Evolutionary conservation across 92 coral and sea anemone species (phyloP), one percentile per base, ranked within the genome.

Genomic region (Desmophyllum pertusum): DNA sequence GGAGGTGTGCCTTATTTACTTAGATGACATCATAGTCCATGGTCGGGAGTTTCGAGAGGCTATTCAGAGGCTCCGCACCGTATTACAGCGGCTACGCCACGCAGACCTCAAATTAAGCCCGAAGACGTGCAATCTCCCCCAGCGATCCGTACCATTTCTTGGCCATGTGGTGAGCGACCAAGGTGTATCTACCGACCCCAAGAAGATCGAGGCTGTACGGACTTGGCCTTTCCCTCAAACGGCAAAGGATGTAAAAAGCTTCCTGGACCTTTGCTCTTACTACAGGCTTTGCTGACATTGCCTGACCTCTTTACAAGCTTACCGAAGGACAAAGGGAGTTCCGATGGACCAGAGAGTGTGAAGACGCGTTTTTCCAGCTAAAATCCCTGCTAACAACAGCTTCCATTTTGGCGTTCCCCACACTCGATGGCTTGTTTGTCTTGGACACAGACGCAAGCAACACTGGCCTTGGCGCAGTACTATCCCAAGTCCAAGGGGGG

Each of bases 391-490:
- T n/a, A n/a, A n/a, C n/a, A n/a, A n/a, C n/a, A n/a, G n/a, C n/a
- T n/a, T n/a, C n/a, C n/a, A n/a, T n/a, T n/a, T n/a, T n/a, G n/a
- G n/a, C n/a, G n/a, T n/a, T n/a, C n/a, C 81, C 91, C 18, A 66
- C 73, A 2, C 17, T 21, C 19, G 73, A 82, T 0, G 75, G 79
- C 69, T 29, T 38, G n/a, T 82, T 88, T 15, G 43, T 77, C 57
- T 77, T 89, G 0, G 93, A 89, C 52, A 89, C 89, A 5, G 93
- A 89, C 39, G 85, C 93, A 41, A 81, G 93, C 80, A 75, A 85
- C 73, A 48, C 48, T n/a, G n/a, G n/a, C n/a, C n/a, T n/a, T n/a
- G n/a, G n/a, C n/a, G n/a, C n/a, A n/a, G n/a, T n/a, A n/a, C n/a
- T n/a, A n/a, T n/a, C n/a, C n/a, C n/a, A n/a, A n/a, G n/a, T n/a